Evolutionary conservation across 2,113 vertebrate species (phyloP).

Genomic region (Phalacrocorax aristotelis): DNA sequence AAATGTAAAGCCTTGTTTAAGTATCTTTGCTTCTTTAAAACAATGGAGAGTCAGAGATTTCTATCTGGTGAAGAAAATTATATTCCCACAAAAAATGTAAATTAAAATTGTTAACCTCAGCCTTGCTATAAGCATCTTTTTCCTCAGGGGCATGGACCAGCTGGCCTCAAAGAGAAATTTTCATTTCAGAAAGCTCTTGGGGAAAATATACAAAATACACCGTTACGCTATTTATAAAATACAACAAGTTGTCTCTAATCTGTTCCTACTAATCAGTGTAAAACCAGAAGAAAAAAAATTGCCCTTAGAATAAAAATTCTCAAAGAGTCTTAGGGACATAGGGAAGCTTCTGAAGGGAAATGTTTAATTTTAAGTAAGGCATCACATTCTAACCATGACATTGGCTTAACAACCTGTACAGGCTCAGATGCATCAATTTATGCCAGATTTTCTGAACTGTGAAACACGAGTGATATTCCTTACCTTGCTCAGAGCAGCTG

Average conservation of each 20-base stretch:
- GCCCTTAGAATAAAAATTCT: not conserved
- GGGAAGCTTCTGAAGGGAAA: not conserved
- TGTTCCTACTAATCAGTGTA: not conserved
- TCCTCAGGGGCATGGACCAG: not conserved
- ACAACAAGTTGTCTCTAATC: not conserved
- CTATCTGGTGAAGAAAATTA: not conserved
- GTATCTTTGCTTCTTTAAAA: not conserved
- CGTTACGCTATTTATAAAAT: not conserved
- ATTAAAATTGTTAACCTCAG: conserved; percentile 33
- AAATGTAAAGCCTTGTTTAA: conserved; percentile 22
- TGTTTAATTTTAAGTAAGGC: not conserved
- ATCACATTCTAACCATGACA: not conserved
- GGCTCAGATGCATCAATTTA: not conserved
- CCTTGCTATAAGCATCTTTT: conserved; percentile 7
- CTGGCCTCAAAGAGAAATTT: conserved; percentile 20
- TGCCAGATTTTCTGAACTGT: not conserved
- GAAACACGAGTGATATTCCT: not conserved
- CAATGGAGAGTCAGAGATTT: not conserved
- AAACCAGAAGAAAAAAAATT: not conserved
- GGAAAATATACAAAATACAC: not conserved
- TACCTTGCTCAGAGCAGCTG: not conserved
- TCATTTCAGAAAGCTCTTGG: not conserved
- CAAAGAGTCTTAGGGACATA: not conserved
- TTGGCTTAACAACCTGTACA: not conserved
- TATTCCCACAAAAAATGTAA: conserved; percentile 21